These are phyloP conservation scores for Corbicula japonica DNA, from an alignment of 2,888 invertebrate genomes.

Conservation along the genomic window DNA sequence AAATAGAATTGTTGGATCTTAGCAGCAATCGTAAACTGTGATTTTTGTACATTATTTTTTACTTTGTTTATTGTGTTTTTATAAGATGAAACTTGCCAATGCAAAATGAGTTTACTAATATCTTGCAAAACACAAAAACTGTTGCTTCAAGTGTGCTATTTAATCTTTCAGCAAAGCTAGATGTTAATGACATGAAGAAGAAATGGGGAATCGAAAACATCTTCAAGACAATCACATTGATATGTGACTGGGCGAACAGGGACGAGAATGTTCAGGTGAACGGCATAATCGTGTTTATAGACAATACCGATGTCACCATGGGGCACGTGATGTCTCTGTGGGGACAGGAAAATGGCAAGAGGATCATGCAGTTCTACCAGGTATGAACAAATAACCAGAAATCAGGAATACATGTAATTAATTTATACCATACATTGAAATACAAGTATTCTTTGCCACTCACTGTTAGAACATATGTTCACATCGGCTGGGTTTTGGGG, in stretches of 20 bases:
- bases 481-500: too few species aligned
- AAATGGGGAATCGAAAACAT: constrained; percentile 50
- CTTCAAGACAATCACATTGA: constrained; percentile 40
- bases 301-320: constrained; percentile 57
- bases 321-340: constrained; percentile 36
- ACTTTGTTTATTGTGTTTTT: too few species aligned
- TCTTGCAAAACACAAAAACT: neutral
- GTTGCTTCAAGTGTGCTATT: too few species aligned
- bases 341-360: constrained; percentile 51
- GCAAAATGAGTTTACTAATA: neutral
- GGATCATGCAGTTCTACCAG: constrained; percentile 61
- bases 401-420: too few species aligned
- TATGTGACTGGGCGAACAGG: constrained; percentile 55
- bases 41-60: too few species aligned
- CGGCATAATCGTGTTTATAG: constrained; percentile 50
- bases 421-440: too few species aligned
- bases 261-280: constrained; percentile 64
- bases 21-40: too few species aligned
- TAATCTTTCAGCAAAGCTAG: constrained; percentile 31
- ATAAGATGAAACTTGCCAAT: too few species aligned
- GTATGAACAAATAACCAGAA: too few species aligned
- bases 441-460: too few species aligned
- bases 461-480: too few species aligned
- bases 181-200: constrained; percentile 42
- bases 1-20: too few species aligned